Conservation (phyloP, 2,113 vertebrate genomes). For the Laticauda laticaudata region DNA sequence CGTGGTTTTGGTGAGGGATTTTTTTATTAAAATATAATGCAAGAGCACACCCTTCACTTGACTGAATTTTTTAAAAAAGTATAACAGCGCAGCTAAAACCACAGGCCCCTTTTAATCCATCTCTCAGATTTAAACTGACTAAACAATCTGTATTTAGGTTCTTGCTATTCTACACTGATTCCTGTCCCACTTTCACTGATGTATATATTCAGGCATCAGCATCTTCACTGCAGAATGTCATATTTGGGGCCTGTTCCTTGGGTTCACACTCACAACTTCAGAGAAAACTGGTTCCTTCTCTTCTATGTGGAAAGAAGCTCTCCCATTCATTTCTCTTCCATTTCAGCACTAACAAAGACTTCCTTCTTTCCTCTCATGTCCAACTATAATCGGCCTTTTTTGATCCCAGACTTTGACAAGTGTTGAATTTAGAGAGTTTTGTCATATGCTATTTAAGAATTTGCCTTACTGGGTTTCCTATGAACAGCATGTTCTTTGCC, state of each 20-base stretch:
- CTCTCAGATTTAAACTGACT: neutral
- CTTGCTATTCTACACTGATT: neutral
- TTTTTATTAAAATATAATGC: neutral
- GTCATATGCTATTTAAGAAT: neutral
- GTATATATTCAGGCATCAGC: neutral
- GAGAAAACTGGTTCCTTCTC: neutral
- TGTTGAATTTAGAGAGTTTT: slow-evolving; percentile 9
- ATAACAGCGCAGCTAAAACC: neutral
- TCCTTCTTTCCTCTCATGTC: neutral
- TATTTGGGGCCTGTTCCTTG: neutral
- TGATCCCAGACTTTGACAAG: slow-evolving; percentile 27
- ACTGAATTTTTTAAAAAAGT: neutral
- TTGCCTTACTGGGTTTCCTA: neutral
- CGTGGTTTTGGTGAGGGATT: neutral
- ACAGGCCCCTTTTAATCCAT: neutral
- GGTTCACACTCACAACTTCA: neutral
- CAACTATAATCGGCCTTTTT: slow-evolving; percentile 23
- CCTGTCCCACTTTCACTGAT: neutral
- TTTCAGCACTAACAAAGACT: slow-evolving; percentile 3
- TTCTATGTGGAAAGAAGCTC: neutral
- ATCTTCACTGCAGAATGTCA: neutral
- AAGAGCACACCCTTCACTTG: neutral
- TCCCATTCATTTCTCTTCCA: neutral
- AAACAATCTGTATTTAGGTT: neutral
- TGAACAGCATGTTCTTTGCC: neutral